A percentile compares a stretch with the other conserved stretches of the same genome.
These are phyloP conservation scores for Blomia tropicalis DNA, from an alignment of 2,888 invertebrate species.

Conservation along the genomic window DNA sequence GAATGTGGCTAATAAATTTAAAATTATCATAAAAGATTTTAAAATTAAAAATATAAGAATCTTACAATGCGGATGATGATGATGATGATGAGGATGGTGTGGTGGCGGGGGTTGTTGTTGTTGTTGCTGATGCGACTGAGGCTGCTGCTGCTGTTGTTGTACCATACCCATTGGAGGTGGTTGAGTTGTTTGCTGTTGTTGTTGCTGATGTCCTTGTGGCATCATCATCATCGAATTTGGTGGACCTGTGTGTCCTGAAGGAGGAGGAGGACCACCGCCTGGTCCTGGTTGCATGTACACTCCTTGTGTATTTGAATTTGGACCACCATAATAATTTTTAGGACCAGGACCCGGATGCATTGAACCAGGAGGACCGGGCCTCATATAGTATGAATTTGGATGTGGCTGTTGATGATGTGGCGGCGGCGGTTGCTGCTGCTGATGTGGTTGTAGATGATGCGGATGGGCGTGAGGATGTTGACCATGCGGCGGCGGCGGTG, in stretches of 20 bases:
- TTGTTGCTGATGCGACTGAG: neutral
- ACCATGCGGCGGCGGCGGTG: slow-evolving; percentile 3
- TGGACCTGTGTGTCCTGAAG: neutral
- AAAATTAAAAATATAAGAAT: too few species aligned
- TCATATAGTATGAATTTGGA: slow-evolving; percentile 2
- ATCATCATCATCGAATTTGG: neutral
- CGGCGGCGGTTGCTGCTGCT: slow-evolving; percentile 19
- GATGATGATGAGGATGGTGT: too few species aligned
- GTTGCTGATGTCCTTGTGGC: neutral
- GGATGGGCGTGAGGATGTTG: too few species aligned
- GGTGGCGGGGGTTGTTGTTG: too few species aligned
- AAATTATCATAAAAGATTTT: too few species aligned
- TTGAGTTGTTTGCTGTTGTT: slow-evolving; percentile 1
- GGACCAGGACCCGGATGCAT: neutral
- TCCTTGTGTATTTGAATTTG: too few species aligned
- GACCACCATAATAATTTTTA: neutral
- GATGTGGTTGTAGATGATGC: neutral
- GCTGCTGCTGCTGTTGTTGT: slow-evolving; percentile 3
- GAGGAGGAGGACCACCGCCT: neutral
- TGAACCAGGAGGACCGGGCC: neutral
- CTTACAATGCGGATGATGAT: too few species aligned
- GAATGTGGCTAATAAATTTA: too few species aligned
- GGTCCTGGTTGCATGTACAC: too few species aligned
- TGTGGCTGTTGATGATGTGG: too few species aligned
- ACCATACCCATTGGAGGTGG: too few species aligned